A percentile compares a stretch with the other conserved stretches of the same genome.
These are phyloP conservation scores for Scaptomyza polygonia DNA, from an alignment of 2,888 invertebrate genomes.

Conservation along the genomic window DNA sequence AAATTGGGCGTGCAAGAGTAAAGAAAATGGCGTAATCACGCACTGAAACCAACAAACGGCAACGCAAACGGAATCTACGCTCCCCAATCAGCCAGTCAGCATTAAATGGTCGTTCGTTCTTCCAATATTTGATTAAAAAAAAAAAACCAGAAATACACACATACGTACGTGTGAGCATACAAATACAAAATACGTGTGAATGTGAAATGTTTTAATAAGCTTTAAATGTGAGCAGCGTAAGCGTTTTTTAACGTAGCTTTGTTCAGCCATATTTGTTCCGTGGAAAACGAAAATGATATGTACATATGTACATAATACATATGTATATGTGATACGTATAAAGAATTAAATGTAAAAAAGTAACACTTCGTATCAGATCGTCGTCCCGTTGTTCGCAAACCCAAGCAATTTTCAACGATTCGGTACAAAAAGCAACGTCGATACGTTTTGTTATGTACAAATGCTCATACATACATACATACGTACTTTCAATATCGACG, in stretches of 20 bases:
- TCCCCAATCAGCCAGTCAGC: slow-evolving; percentile 71
- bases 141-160: slow-evolving; percentile 53
- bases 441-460: slow-evolving; percentile 58
- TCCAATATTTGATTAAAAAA: slow-evolving; percentile 63
- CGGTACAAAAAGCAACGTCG: slow-evolving; percentile 50
- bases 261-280: slow-evolving; percentile 74
- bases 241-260: slow-evolving; percentile 58
- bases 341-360: slow-evolving; percentile 65
- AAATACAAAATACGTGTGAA: slow-evolving; percentile 47
- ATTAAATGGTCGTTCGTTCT: slow-evolving; percentile 56
- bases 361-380: slow-evolving; percentile 74
- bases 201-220: slow-evolving; percentile 59
- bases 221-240: slow-evolving; percentile 60
- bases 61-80: slow-evolving; percentile 72
- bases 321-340: slow-evolving; percentile 34
- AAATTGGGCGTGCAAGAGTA: slow-evolving; percentile 74
- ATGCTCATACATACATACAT: slow-evolving; percentile 56
- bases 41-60: slow-evolving; percentile 69
- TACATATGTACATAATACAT: slow-evolving; percentile 33
- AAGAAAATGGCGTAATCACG: slow-evolving; percentile 80
- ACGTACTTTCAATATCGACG: slow-evolving; percentile 76
- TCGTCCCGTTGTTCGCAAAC: slow-evolving; percentile 76
- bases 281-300: slow-evolving; percentile 72
- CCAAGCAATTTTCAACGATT: slow-evolving; percentile 69
- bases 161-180: slow-evolving; percentile 18